These are phyloP conservation scores for Cephonodes hylas DNA, from an alignment of 2,888 invertebrate genomes.

Conservation along the genomic window DNA sequence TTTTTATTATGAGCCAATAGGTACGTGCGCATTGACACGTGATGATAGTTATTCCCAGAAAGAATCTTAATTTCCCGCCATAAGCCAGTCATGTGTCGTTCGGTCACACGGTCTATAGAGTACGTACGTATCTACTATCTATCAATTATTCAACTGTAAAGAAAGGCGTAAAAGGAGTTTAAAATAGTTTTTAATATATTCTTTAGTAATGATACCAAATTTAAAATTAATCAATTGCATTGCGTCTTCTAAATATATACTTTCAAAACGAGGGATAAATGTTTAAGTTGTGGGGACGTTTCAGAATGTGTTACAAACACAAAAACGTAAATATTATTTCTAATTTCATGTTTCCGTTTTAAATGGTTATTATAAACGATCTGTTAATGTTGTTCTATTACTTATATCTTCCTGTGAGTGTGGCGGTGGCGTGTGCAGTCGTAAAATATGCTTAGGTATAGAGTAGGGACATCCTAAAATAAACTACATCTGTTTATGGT, in stretches of 20 bases:
- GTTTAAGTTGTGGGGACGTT: slow-evolving; percentile 2
- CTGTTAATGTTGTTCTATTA: slow-evolving; percentile 69
- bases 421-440: slow-evolving; percentile 35
- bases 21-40: neutral
- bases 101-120: neutral
- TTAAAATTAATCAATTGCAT: neutral
- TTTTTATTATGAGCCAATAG: neutral
- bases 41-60: neutral
- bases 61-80: neutral
- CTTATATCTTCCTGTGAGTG: slow-evolving; percentile 69
- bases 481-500: slow-evolving; percentile 62
- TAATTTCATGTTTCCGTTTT: slow-evolving; percentile 59
- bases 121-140: too few relatives aligned
- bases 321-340: slow-evolving; percentile 46
- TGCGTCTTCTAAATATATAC: neutral
- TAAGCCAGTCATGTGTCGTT: neutral
- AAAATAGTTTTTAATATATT: neutral
- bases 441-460: slow-evolving; percentile 52
- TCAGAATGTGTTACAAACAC: slow-evolving; percentile 36
- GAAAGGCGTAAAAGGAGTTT: neutral
- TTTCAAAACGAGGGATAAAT: neutral
- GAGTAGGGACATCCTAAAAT: slow-evolving; percentile 61
- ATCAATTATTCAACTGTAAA: neutral
- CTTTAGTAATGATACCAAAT: neutral
- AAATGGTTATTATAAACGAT: slow-evolving; percentile 54